Conservation (phyloP, 1,140 invertebrate genomes). For the Drosophila funebris region DNA sequence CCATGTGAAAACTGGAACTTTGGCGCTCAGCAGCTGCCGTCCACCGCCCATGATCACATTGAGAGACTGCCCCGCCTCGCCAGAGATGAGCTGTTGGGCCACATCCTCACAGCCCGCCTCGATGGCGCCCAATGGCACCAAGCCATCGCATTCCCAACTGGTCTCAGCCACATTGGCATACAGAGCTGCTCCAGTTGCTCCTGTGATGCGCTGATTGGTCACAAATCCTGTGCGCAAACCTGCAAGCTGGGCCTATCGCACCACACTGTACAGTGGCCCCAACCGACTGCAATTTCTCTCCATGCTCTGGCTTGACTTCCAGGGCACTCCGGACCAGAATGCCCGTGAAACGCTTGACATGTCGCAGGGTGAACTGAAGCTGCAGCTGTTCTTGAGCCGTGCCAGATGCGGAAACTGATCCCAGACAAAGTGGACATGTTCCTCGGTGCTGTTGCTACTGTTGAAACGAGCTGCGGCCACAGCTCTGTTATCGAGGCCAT, state of each 20-base stretch:
- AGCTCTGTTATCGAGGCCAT: conserved; percentile 42
- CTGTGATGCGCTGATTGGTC: conserved; percentile 62
- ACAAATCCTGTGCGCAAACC: conserved; percentile 68
- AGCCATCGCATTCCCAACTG: conserved; percentile 61
- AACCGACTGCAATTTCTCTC: neutral
- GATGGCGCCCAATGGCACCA: conserved; percentile 30
- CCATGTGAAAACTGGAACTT: conserved; percentile 22
- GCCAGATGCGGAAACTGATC: conserved; percentile 55
- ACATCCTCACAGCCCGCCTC: conserved; percentile 53
- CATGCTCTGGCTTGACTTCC: neutral
- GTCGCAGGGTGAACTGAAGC: conserved; percentile 40
- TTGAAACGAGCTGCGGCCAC: conserved; percentile 47
- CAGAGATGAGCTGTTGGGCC: conserved; percentile 54
- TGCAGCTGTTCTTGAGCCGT: conserved; percentile 59
- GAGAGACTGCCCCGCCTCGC: conserved; percentile 31
- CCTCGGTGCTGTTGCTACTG: neutral
- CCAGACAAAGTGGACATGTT: conserved; percentile 45
- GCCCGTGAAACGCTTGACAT: conserved; percentile 15
- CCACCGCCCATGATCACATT: conserved; percentile 73
- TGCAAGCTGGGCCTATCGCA: conserved; percentile 60
- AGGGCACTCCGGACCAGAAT: conserved; percentile 58
- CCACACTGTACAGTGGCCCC: conserved; percentile 36
- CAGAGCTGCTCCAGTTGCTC: conserved; percentile 52
- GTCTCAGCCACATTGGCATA: conserved; percentile 17
- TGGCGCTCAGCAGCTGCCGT: conserved; percentile 54